Evolutionary conservation across 2,113 vertebrate species (phyloP), one percentile per base, ranked within the genome.

Genomic region (Calonectris borealis): DNA sequence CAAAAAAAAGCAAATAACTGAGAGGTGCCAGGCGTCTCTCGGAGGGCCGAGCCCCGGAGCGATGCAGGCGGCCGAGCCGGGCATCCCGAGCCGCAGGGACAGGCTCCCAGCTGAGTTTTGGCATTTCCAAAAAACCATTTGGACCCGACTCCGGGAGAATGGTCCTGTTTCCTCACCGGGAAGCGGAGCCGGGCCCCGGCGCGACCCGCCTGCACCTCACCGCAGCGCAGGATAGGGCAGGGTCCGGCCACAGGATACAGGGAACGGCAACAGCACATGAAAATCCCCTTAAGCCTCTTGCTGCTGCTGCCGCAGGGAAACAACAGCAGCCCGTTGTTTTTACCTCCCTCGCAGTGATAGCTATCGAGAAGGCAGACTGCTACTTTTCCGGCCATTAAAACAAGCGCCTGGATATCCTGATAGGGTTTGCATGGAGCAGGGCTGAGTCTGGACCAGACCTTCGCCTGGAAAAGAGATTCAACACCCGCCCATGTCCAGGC

Each of bases 331-430:
- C 57, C 32, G 24, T 78, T 90, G 86, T 94, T 94, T 95, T 66
- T 57, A 65, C 46, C 93, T 92, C 85, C 49, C 81, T 70, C 2
- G 2, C 32, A 9, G 88, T 51, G 82, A 93, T 96, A 42, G 60
- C 92, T 91, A 93, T 94, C 72, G 7, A 94, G 69, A 61, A 27
- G 80, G 61, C 89, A 95, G 83, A 88, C 64, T 3, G 60, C 68
- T 58, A 38, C 88, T 94, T 96, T 96, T 96, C 96, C 92, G 94
- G 95, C 95, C 79, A 81, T 95, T 96, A 95, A 80, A 88, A 73
- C 62, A 15, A 94, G 42, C 49, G 34, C 51, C 95, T 95, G 95
- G 88, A 96, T 86, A 96, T 95, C 93, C 90, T 94, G 96, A 94
- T 80, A 87, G 90, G 38, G 55, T 58, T 65, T 3, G 81, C 62